These are phyloP conservation scores for Phainopepla nitens DNA, from an alignment of 2,113 vertebrate species.

Conservation along the genomic window DNA sequence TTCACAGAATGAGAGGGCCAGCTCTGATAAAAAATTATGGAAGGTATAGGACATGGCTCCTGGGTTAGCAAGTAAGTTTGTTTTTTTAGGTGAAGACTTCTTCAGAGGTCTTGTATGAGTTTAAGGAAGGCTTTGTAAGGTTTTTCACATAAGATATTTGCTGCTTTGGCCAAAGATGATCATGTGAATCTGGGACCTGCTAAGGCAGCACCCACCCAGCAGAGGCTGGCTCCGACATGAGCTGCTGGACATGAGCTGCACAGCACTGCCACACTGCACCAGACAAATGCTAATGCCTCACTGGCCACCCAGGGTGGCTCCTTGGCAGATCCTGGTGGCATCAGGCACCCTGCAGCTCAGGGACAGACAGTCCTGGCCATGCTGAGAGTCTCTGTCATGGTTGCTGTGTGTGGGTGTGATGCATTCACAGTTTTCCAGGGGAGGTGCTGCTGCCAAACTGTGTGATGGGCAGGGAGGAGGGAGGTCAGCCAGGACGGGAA, in stretches of 20 bases:
- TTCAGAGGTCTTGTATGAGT: neutral
- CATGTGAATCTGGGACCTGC: neutral
- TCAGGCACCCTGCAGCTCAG: neutral
- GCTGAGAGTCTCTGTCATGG: fast-evolving
- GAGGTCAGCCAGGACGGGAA: neutral
- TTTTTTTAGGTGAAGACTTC: neutral
- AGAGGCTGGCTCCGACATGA: neutral
- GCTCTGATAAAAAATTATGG: neutral
- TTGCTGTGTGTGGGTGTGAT: neutral
- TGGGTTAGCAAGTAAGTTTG: neutral
- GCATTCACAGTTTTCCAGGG: neutral
- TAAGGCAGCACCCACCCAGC: neutral
- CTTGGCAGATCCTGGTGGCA: neutral
- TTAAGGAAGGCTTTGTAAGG: neutral
- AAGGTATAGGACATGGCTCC: neutral
- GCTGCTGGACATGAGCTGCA: fast-evolving
- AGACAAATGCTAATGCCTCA: neutral
- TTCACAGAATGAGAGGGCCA: neutral
- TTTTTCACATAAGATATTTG: neutral
- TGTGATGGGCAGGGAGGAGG: neutral
- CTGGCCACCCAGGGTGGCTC: neutral
- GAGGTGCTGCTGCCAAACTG: neutral
- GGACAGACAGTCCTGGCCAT: neutral
- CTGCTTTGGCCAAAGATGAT: neutral
- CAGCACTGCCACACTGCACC: neutral